A percentile compares a stretch with the other conserved stretches of the same genome.
phyloP scores from a whole-genome alignment of 2,113 vertebrate species.

The Psophia crepitans region DNA sequence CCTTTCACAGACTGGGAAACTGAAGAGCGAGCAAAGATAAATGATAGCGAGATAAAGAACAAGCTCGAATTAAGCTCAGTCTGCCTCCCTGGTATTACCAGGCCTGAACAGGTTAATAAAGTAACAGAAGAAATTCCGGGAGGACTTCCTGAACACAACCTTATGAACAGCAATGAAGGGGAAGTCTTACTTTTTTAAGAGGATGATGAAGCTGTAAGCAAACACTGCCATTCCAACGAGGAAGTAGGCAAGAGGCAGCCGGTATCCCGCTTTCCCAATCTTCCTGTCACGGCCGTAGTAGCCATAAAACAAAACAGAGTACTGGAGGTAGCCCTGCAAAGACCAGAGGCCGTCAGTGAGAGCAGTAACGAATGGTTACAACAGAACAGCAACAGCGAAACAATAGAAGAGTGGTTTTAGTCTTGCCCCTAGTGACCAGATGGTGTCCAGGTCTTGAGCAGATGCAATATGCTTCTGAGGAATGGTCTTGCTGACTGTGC shows the following conservation, averaged over 20 bases:
- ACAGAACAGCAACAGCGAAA: not conserved
- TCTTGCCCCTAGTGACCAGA: constrained; percentile 97
- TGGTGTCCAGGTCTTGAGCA: constrained; percentile 95
- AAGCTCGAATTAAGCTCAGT: not conserved
- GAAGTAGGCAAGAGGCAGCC: constrained; percentile 94
- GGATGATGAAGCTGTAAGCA: constrained; percentile 96
- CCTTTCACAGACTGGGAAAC: not conserved
- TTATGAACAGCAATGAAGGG: not conserved
- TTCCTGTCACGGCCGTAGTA: constrained; percentile 91
- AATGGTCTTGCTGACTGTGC: constrained; percentile 90
- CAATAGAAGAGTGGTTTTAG: not conserved
- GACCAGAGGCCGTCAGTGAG: not conserved
- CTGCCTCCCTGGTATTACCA: not conserved
- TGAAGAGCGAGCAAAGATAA: not conserved
- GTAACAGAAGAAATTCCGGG: no score
- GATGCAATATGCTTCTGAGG: constrained; percentile 82
- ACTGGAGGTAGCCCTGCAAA: constrained; percentile 94
- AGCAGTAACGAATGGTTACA: not conserved
- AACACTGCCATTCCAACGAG: constrained; percentile 97
- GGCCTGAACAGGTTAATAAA: not conserved
- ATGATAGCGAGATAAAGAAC: not conserved
- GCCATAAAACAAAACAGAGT: constrained; percentile 95
- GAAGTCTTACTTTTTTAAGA: constrained; percentile 88
- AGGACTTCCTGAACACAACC: not conserved
- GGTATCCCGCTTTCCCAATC: constrained; percentile 90